Percentiles rank a stretch among this genome's conserved stretches.
phyloP scores from a whole-genome alignment of 1,140 invertebrate genomes.

The Aphelenchoides avenae region DNA sequence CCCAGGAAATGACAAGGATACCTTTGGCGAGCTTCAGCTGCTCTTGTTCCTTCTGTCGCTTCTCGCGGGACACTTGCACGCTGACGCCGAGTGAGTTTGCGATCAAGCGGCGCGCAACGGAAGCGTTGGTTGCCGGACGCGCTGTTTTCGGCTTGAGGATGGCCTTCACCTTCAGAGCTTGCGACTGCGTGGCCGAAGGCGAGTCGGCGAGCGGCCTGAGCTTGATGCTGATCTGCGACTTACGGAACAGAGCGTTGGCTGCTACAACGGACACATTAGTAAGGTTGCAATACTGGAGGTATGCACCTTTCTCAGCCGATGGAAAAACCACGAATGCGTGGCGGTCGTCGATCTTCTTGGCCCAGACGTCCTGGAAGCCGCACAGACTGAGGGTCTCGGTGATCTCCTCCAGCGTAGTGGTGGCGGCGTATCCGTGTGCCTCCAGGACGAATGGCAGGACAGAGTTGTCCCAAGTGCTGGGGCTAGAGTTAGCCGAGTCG shows the following conservation, averaged over 20 bases:
- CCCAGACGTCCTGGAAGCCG: too few species aligned
- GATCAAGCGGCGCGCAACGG: conserved; percentile 16
- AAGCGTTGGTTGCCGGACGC: conserved; percentile 1
- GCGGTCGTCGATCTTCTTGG: too few species aligned
- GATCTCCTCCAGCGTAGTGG: not conserved
- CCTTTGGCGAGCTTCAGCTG: conserved; percentile 12
- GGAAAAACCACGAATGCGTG: conserved; percentile 12
- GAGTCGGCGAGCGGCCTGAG: not conserved
- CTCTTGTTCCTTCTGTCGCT: not conserved
- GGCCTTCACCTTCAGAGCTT: conserved; percentile 4
- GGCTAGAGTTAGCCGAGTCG: too few species aligned
- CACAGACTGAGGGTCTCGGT: not conserved
- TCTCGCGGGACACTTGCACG: conserved; percentile 4
- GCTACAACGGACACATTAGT: too few species aligned
- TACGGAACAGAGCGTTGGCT: conserved; percentile 6
- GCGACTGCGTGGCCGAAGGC: not conserved
- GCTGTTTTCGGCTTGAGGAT: conserved; percentile 10
- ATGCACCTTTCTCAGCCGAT: not conserved
- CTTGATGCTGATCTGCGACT: conserved; percentile 5
- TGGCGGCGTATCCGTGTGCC: not conserved
- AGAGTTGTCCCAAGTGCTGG: too few species aligned
- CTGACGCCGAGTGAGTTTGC: conserved; percentile 4
- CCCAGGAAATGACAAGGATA: not conserved
- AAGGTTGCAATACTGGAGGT: not conserved
- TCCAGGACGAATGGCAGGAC: conserved; percentile 1